A percentile compares a stretch with the other conserved stretches of the same genome.
Conservation (phyloP, 2,888 invertebrate genomes). For the Agonopterix subpropinquella region DNA sequence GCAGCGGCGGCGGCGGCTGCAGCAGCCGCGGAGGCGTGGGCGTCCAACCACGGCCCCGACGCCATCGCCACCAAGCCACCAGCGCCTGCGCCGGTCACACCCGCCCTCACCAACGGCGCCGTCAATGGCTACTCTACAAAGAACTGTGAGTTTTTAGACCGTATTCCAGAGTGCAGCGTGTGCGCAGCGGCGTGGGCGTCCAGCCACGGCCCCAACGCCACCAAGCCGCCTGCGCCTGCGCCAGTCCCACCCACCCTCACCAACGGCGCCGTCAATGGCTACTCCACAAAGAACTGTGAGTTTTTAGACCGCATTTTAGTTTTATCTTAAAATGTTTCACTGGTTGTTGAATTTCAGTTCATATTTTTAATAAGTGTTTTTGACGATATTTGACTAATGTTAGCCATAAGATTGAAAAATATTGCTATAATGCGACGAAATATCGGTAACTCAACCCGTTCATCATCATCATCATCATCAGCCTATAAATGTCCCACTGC, state of each 20-base stretch:
- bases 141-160: conserved; percentile 31
- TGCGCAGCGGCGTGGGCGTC: conserved; percentile 61
- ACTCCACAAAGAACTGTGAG: conserved; percentile 36
- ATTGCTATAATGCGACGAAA: too few relatives aligned
- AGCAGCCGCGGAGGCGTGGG: conserved; percentile 51
- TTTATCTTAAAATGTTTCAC: too few relatives aligned
- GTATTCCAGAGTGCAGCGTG: too few relatives aligned
- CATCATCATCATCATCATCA: too few relatives aligned
- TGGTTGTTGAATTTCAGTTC: too few relatives aligned
- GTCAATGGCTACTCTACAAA: conserved; percentile 25
- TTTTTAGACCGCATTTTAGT: conserved; percentile 1
- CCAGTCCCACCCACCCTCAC: conserved; percentile 16
- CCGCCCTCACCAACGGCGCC: conserved; percentile 34
- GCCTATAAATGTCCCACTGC: too few relatives aligned
- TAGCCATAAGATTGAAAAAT: too few relatives aligned
- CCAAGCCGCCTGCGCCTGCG: conserved; percentile 28
- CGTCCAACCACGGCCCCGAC: conserved; percentile 35
- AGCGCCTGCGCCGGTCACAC: conserved; percentile 5
- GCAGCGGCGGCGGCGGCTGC: conserved; percentile 60
- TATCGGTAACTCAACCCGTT: too few relatives aligned
- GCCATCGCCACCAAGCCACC: conserved; percentile 34
- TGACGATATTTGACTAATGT: too few relatives aligned
- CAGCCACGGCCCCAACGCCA: conserved; percentile 34
- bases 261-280: conserved; percentile 35
- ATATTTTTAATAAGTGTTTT: too few relatives aligned